phyloP scores from a whole-genome alignment of 2,888 invertebrate species.

The Exephanes ischioxanthus region DNA sequence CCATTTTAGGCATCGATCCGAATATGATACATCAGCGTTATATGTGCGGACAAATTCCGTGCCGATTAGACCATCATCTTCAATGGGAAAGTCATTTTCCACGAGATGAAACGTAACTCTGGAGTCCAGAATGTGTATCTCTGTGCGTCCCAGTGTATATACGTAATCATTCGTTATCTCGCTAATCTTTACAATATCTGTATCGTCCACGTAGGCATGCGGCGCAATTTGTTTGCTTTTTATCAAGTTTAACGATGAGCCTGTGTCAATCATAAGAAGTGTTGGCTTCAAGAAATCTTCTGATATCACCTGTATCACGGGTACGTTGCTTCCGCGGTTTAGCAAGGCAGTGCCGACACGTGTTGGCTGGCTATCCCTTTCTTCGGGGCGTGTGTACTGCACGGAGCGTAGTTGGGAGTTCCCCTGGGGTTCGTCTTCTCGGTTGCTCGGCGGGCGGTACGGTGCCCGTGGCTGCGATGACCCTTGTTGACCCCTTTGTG shows the following conservation, averaged over 20 bases:
- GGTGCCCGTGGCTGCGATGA: background rate
- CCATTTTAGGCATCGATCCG: constrained; percentile 44
- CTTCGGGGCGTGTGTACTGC: background rate
- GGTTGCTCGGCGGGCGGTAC: background rate
- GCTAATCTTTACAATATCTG: constrained; percentile 24
- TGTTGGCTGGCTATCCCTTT: background rate
- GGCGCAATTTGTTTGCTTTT: constrained; percentile 22
- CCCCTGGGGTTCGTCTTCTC: background rate
- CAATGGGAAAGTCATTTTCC: constrained; percentile 51
- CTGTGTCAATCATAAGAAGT: constrained; percentile 54
- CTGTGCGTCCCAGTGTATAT: constrained; percentile 35
- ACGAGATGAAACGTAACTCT: constrained; percentile 52
- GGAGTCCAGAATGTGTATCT: constrained; percentile 6
- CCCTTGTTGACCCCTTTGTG: background rate
- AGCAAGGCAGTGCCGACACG: background rate
- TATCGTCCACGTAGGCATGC: background rate
- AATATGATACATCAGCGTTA: constrained; percentile 37
- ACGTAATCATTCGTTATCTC: constrained; percentile 52
- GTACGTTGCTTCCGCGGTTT: constrained; percentile 26
- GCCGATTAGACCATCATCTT: constrained; percentile 56
- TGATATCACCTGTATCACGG: background rate
- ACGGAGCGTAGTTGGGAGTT: background rate
- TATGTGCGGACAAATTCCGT: constrained; percentile 42
- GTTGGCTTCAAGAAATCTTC: constrained; percentile 22
- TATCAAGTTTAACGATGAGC: background rate